These are phyloP conservation scores for Achlya flavicornis DNA, from an alignment of 2,888 invertebrate species.

Conservation along the genomic window DNA sequence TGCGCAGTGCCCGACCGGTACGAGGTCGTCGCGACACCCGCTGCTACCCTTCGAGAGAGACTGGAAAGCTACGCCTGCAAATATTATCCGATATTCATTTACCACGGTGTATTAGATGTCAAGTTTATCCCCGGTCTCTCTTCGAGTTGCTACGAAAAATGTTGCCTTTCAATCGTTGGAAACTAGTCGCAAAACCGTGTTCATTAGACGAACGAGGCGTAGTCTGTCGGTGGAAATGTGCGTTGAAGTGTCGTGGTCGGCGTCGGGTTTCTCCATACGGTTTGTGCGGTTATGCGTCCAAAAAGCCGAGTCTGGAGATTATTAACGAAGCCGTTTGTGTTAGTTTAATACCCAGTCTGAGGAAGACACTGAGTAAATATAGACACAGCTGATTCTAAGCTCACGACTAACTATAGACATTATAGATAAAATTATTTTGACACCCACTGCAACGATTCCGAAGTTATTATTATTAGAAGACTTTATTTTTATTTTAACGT, in stretches of 20 bases:
- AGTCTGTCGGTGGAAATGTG: slow-evolving; percentile 18
- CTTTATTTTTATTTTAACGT: slow-evolving; percentile 73
- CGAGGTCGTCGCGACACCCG: not conserved
- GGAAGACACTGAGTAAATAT: no score
- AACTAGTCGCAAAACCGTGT: slow-evolving; percentile 19
- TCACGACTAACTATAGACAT: slow-evolving; percentile 35
- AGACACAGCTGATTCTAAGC: slow-evolving; percentile 35
- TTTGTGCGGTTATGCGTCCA: slow-evolving; percentile 28
- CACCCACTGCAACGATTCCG: slow-evolving; percentile 54
- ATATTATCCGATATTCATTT: slow-evolving; percentile 1
- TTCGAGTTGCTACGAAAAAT: not conserved
- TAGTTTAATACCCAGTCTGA: slow-evolving; percentile 20
- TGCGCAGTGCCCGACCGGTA: not conserved
- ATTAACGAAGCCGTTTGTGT: not conserved
- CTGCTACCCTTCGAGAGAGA: not conserved
- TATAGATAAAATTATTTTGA: slow-evolving; percentile 50
- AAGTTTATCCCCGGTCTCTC: no score
- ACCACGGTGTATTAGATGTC: not conserved
- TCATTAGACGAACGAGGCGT: not conserved
- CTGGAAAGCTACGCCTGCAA: not conserved
- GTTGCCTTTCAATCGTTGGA: not conserved
- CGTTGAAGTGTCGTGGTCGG: slow-evolving; percentile 23
- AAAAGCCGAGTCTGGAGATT: slow-evolving; percentile 9
- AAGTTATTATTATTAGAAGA: no score
- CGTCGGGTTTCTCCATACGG: slow-evolving; percentile 26